These are phyloP conservation scores for Megaleporinus macrocephalus DNA, from an alignment of 2,113 vertebrate species.

Conservation along the genomic window DNA sequence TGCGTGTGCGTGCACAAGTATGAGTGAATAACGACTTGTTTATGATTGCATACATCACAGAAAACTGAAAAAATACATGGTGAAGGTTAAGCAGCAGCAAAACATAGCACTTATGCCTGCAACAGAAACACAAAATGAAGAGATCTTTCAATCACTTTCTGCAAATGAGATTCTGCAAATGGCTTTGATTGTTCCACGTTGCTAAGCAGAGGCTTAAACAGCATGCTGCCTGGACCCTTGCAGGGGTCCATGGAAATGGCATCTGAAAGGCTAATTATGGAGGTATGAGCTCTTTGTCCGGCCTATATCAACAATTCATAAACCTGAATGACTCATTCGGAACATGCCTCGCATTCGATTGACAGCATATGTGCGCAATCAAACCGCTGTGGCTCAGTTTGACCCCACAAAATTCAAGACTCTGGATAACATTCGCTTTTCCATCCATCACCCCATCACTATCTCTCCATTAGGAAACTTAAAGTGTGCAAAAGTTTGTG, in stretches of 20 bases:
- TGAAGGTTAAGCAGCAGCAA: not conserved
- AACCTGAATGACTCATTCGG: slow-evolving; percentile 12
- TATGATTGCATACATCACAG: not conserved
- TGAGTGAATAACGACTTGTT: not conserved
- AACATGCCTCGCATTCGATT: not conserved
- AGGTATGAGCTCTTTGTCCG: slow-evolving; percentile 15
- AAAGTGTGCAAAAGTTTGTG: too few relatives aligned
- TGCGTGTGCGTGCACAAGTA: not conserved
- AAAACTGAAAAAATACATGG: not conserved
- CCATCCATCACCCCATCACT: too few relatives aligned
- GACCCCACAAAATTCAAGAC: too few relatives aligned
- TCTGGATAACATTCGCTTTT: too few relatives aligned
- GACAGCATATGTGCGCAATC: not conserved
- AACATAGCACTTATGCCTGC: not conserved
- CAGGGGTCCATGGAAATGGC: slow-evolving; percentile 1
- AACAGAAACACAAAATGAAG: not conserved
- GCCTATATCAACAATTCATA: not conserved
- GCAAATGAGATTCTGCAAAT: not conserved
- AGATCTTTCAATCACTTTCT: not conserved
- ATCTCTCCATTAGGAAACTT: too few relatives aligned
- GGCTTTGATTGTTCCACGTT: not conserved
- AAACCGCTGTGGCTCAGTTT: not conserved
- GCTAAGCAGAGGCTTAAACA: slow-evolving; percentile 21
- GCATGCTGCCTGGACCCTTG: not conserved
- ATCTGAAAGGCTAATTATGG: slow-evolving; percentile 33